These are phyloP conservation scores for Drosophila rellima DNA, from an alignment of 2,888 invertebrate species.

Conservation along the genomic window DNA sequence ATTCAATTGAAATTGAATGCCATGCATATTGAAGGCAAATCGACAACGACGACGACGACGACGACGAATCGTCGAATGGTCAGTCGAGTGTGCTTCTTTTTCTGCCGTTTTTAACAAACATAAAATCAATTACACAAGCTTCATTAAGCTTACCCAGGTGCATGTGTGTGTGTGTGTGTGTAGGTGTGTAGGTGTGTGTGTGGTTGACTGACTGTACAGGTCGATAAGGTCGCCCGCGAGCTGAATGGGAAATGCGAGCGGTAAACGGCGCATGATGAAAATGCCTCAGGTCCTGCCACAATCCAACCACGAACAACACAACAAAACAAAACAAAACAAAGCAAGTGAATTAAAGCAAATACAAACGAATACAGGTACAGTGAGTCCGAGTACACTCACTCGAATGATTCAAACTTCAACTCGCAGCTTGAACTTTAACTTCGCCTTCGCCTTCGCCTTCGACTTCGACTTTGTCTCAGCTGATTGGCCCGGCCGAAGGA, in stretches of 20 bases:
- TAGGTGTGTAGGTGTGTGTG: constrained; percentile 33
- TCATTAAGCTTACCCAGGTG: constrained; percentile 66
- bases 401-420: constrained; percentile 22
- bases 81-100: constrained; percentile 66
- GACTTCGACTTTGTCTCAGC: constrained; percentile 41
- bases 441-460: constrained; percentile 10
- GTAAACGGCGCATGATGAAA: constrained; percentile 56
- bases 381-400: constrained; percentile 17
- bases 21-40: constrained; percentile 63
- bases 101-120: constrained; percentile 79
- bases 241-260: constrained; percentile 47
- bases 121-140: constrained; percentile 77
- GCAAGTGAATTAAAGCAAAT: background rate
- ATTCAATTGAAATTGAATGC: constrained; percentile 75
- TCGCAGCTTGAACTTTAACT: constrained; percentile 29
- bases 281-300: constrained; percentile 41
- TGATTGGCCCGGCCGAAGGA: constrained; percentile 42
- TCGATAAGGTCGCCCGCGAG: constrained; percentile 49
- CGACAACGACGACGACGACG: constrained; percentile 47
- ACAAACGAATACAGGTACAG: background rate
- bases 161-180: constrained; percentile 29
- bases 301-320: constrained; percentile 30
- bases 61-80: constrained; percentile 21
- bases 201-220: constrained; percentile 36
- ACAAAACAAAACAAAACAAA: constrained; percentile 9